Percentiles rank a stretch among this genome's conserved stretches.
phyloP scores from a whole-genome alignment of 2,888 invertebrate genomes.

The Pachydiplax longipennis region DNA sequence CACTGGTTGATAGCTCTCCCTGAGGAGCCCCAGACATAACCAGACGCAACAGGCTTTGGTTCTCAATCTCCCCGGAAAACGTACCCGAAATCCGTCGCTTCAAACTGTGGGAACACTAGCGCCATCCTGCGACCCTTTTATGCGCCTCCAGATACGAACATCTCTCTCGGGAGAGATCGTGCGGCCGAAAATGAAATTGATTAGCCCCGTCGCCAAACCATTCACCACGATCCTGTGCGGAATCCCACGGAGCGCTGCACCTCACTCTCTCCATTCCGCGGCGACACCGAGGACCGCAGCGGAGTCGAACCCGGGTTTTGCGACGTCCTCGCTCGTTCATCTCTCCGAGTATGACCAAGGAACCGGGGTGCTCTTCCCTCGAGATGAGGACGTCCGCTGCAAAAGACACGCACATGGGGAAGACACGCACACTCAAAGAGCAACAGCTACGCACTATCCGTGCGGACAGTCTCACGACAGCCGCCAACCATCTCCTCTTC shows the following conservation, averaged over 20 bases:
- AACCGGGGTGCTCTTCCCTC: too few relatives aligned
- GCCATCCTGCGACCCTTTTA: neutral
- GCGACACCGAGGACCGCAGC: neutral
- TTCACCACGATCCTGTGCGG: neutral
- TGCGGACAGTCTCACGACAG: slow-evolving; percentile 13
- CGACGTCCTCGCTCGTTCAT: too few relatives aligned
- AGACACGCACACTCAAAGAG: neutral
- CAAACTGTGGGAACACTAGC: neutral
- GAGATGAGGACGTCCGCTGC: neutral
- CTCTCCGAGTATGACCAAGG: too few relatives aligned
- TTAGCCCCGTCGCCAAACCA: neutral
- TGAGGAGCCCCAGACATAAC: too few relatives aligned
- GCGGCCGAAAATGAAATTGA: neutral
- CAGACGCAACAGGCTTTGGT: neutral
- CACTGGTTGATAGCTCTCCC: too few relatives aligned
- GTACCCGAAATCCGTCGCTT: neutral
- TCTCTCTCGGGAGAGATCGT: neutral
- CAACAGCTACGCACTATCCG: slow-evolving; percentile 16
- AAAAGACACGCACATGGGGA: neutral
- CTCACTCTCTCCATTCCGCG: neutral
- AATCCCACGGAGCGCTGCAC: neutral
- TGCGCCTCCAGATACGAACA: neutral
- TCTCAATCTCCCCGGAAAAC: neutral
- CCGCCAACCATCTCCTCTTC: neutral
- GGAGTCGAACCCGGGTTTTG: neutral